Evolutionary conservation across 1,140 invertebrate genomes (phyloP).

Genomic region (Nilaparvata lugens): DNA sequence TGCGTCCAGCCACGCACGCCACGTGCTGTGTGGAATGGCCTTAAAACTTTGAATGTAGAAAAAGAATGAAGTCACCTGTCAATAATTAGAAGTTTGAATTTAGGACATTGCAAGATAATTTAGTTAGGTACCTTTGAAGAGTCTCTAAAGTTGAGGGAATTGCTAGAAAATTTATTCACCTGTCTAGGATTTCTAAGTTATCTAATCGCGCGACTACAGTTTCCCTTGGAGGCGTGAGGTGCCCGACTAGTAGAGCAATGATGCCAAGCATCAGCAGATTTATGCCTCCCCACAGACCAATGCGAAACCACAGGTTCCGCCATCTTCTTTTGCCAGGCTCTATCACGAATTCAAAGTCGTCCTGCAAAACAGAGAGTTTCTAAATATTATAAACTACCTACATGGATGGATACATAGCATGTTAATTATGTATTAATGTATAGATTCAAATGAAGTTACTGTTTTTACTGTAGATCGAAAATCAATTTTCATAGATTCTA

Average conservation of each 20-base stretch:
- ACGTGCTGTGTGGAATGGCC: no score
- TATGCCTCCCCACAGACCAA: slow-evolving; percentile 39
- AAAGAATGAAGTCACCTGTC: no score
- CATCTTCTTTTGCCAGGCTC: slow-evolving; percentile 27
- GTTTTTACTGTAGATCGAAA: neutral
- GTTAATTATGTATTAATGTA: neutral
- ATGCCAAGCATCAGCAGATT: slow-evolving; percentile 39
- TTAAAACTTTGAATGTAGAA: no score
- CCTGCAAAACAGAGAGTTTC: slow-evolving; percentile 27
- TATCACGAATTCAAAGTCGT: slow-evolving; percentile 37
- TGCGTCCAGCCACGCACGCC: no score
- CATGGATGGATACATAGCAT: neutral
- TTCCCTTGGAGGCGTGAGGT: slow-evolving; percentile 39
- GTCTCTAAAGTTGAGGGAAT: slow-evolving; percentile 42
- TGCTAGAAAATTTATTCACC: no score
- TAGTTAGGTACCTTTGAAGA: no score
- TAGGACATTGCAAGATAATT: no score
- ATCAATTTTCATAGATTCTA: neutral
- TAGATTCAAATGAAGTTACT: neutral
- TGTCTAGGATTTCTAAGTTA: slow-evolving; percentile 40
- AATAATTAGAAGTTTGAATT: no score
- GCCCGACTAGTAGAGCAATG: slow-evolving; percentile 41
- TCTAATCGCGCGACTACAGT: slow-evolving; percentile 37
- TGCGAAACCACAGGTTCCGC: slow-evolving; percentile 37
- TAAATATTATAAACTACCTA: neutral